Evolutionary conservation across 2,888 invertebrate genomes (phyloP), one percentile per base, ranked within the genome.

Genomic region (Cryptocephalus moraei): DNA sequence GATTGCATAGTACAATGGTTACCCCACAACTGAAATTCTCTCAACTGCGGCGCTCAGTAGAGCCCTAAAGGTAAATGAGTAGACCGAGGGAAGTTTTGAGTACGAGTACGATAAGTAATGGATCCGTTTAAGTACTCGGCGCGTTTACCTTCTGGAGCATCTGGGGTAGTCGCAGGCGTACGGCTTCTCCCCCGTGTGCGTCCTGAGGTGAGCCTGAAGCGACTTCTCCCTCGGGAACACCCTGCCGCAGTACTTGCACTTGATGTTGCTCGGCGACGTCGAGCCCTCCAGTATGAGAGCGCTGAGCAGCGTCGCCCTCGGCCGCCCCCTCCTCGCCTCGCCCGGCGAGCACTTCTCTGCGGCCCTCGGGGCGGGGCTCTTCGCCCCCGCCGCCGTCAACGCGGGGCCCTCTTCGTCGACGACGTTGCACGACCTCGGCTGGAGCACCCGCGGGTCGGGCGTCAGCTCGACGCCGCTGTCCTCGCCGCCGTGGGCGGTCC

Each of bases 181-280:
- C 1, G 86, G 86, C 44, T 81, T 75, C 66, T 86, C 85, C 36
- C 85, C 85, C 64, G 80, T 81, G 58, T 81, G 81, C 6, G 80
- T 81, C 56, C 81, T 69, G 33, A 79, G 64, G 62, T 80, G 81
- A 12, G 85, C 85, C 63, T 84, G 84, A 1, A 86, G 72, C 9
- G 82, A 83, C 67, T 86, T 86, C 62, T 85, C 84, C 55, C 85
- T 70, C 1, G 86, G 86, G 63, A 86, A 86, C 14, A 84, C 82
- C 47, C 86, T 70, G 54, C 78, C 77, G 67, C 86, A 86, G 58
- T 75, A 80, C 45, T 75, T 74, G 65, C 86, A 86, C 62, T 82
- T 82, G 55, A 85, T 84, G 49, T 78, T 77, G 62, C 81, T 81
- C 8, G 79, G 78, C 9, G 82, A 81, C 31, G 80, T 78, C 40